phyloP scores from a whole-genome alignment of 2,888 invertebrate genomes.

The Suillia variegata region DNA sequence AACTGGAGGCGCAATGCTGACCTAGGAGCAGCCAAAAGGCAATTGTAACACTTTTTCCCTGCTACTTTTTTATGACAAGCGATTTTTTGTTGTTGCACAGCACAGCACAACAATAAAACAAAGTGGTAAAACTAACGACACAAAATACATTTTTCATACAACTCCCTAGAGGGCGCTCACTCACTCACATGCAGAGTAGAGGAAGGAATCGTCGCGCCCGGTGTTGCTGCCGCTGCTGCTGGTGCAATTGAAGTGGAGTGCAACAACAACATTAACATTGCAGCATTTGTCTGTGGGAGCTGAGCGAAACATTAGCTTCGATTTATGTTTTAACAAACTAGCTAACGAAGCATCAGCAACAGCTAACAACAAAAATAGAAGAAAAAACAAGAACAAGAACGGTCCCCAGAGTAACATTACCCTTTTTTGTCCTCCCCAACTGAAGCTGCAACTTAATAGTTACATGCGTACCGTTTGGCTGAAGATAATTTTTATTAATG shows the following conservation, averaged over 20 bases:
- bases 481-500: constrained; percentile 21
- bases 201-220: too few relatives aligned
- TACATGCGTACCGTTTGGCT: constrained; percentile 20
- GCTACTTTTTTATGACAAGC: too few relatives aligned
- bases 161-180: background rate
- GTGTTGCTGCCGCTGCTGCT: background rate
- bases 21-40: background rate
- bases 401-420: constrained; percentile 34
- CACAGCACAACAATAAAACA: too few relatives aligned
- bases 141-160: too few relatives aligned
- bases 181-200: background rate
- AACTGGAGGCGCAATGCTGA: background rate
- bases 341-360: too few relatives aligned
- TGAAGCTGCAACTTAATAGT: background rate
- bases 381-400: constrained; percentile 14
- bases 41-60: background rate
- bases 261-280: too few relatives aligned
- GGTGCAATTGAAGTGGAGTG: background rate
- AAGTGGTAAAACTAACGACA: background rate
- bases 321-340: background rate
- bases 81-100: too few relatives aligned
- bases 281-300: background rate
- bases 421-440: background rate
- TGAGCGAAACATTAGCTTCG: background rate
- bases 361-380: background rate